Conservation (phyloP, 2,797 vertebrate genomes). For the Sebastes iracundus region DNA sequence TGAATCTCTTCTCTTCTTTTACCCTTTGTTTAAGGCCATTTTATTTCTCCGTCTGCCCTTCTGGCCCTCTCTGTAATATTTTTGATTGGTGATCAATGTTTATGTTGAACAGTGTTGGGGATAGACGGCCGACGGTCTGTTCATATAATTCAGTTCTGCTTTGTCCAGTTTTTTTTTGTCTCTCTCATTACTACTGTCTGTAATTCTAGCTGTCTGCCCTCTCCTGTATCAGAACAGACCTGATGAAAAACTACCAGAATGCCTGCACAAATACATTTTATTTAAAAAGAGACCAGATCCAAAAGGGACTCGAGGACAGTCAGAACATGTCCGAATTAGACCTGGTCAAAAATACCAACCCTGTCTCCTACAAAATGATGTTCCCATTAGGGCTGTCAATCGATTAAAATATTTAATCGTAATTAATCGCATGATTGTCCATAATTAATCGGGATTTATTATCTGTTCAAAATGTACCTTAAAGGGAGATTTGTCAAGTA, state of each 20-base stretch:
- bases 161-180: too few relatives aligned
- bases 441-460: too few relatives aligned
- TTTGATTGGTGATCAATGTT: neutral
- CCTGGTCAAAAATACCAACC: neutral
- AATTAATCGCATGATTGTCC: too few relatives aligned
- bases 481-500: too few relatives aligned
- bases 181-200: neutral
- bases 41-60: neutral
- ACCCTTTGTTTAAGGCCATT: neutral
- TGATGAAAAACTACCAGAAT: neutral
- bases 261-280: too few relatives aligned
- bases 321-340: neutral
- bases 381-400: too few relatives aligned
- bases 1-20: neutral
- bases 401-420: too few relatives aligned
- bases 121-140: neutral
- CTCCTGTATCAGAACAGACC: neutral
- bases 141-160: neutral
- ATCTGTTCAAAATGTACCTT: too few relatives aligned
- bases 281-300: neutral
- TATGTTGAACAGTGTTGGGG: neutral
- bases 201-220: neutral
- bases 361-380: too few relatives aligned
- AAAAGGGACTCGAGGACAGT: neutral
- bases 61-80: neutral